phyloP scores from a whole-genome alignment of 1,140 invertebrate species.

The Drosophila tani region DNA sequence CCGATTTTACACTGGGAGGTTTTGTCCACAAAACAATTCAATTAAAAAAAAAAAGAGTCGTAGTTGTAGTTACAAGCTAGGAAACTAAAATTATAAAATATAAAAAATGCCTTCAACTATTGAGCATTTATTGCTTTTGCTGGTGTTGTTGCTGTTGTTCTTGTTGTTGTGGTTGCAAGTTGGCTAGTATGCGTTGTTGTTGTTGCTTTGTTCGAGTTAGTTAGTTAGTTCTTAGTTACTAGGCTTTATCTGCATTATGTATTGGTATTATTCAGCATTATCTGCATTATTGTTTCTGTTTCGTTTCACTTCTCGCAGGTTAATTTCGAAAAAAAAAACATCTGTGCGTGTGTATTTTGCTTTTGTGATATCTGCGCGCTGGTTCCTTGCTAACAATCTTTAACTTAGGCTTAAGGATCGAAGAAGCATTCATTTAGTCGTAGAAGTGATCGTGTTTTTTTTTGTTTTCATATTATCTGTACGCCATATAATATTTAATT shows the following conservation, averaged over 20 bases:
- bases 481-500: conserved; percentile 25
- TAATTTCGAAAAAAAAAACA: conserved; percentile 2
- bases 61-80: conserved; percentile 50
- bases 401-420: conserved; percentile 51
- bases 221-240: conserved; percentile 62
- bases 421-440: conserved; percentile 39
- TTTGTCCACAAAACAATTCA: conserved; percentile 42
- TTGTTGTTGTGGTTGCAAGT: conserved; percentile 46
- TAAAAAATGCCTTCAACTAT: conserved; percentile 60
- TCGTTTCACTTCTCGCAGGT: conserved; percentile 63
- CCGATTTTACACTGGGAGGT: conserved; percentile 65
- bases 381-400: conserved; percentile 42
- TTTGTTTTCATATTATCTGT: conserved; percentile 14
- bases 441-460: conserved; percentile 32
- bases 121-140: conserved; percentile 37
- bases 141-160: conserved; percentile 12
- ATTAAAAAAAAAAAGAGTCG: conserved; percentile 31
- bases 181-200: conserved; percentile 76
- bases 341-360: conserved; percentile 24
- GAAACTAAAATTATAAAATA: conserved; percentile 46
- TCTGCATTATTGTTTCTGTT: conserved; percentile 46
- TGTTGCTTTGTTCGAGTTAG: conserved; percentile 49
- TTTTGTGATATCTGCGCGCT: conserved; percentile 36
- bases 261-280: conserved; percentile 19
- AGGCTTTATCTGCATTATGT: conserved; percentile 48